Conservation (phyloP, 2,113 vertebrate genomes). For the Oryzias javanicus region DNA sequence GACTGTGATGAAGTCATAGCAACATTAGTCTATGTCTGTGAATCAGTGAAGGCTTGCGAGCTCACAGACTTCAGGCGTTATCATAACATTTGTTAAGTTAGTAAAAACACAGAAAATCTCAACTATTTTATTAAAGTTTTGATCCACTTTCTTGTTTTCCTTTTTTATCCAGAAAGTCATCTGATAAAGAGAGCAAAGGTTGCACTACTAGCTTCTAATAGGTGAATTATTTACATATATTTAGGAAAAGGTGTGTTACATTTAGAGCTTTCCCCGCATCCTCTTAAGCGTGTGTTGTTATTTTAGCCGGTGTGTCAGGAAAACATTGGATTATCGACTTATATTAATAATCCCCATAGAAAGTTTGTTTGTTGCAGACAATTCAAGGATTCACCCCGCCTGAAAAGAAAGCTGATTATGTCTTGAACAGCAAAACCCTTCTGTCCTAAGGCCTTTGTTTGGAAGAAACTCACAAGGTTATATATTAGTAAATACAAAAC, state of each 20-base stretch:
- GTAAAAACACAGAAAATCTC: neutral
- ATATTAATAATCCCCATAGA: slow-evolving; percentile 1
- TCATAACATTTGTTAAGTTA: slow-evolving; percentile 23
- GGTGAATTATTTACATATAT: too few relatives aligned
- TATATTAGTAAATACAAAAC: too few relatives aligned
- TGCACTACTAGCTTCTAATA: too few relatives aligned
- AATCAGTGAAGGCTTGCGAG: slow-evolving; percentile 13
- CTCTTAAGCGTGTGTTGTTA: neutral
- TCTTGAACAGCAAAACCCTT: slow-evolving; percentile 12
- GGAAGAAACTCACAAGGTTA: too few relatives aligned
- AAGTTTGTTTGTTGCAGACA: slow-evolving; percentile 39
- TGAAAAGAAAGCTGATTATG: slow-evolving; percentile 30
- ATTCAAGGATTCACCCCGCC: slow-evolving; percentile 43
- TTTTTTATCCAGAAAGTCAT: too few relatives aligned
- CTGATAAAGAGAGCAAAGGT: too few relatives aligned
- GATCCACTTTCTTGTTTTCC: too few relatives aligned
- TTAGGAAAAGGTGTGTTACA: too few relatives aligned
- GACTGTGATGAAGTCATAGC: slow-evolving; percentile 57
- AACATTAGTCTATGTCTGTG: slow-evolving; percentile 30
- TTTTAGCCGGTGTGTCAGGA: slow-evolving; percentile 20
- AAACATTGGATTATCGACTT: slow-evolving; percentile 1
- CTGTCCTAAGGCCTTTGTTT: neutral
- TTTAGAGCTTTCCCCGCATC: neutral
- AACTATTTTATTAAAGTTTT: too few relatives aligned
- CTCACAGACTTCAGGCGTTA: slow-evolving; percentile 7